Conservation (phyloP, 2,888 invertebrate genomes). For the Hanleya hanleyi region DNA sequence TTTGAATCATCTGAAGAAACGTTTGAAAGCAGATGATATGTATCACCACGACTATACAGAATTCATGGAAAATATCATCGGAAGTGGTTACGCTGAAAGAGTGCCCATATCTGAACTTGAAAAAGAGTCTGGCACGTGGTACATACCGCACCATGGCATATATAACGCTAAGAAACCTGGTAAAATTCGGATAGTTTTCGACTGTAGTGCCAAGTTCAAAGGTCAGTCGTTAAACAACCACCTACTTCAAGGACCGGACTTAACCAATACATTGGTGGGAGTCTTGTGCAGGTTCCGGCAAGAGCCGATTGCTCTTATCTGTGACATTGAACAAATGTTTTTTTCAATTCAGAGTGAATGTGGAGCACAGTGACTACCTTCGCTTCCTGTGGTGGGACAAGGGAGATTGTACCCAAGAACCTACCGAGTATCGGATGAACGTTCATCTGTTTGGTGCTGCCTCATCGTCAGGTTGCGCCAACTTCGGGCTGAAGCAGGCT, state of each 20-base stretch:
- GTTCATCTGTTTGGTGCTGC: too few species aligned
- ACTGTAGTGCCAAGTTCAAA: not conserved
- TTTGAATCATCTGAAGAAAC: not conserved
- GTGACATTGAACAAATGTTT: constrained; percentile 19
- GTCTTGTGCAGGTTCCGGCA: constrained; percentile 25
- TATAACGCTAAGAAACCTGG: not conserved
- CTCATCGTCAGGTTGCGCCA: constrained; percentile 39
- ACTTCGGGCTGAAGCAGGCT: constrained; percentile 32
- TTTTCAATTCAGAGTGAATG: constrained; percentile 27
- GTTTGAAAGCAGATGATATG: not conserved
- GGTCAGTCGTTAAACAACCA: constrained; percentile 23
- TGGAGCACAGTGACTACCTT: constrained; percentile 5
- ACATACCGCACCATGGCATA: constrained; percentile 17
- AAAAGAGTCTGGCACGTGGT: not conserved
- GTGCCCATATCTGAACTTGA: not conserved
- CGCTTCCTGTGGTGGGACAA: constrained; percentile 26
- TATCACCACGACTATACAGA: not conserved
- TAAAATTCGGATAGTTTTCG: not conserved
- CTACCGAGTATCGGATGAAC: constrained; percentile 30
- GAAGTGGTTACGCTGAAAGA: constrained; percentile 1
- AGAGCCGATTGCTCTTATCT: constrained; percentile 23
- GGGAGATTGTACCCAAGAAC: constrained; percentile 4
- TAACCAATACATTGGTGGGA: constrained; percentile 22
- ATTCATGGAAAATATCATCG: not conserved
- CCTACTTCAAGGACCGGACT: constrained; percentile 26